These are phyloP conservation scores for Paramacrobiotus metropolitanus DNA, from an alignment of 1,140 invertebrate genomes.

Conservation along the genomic window DNA sequence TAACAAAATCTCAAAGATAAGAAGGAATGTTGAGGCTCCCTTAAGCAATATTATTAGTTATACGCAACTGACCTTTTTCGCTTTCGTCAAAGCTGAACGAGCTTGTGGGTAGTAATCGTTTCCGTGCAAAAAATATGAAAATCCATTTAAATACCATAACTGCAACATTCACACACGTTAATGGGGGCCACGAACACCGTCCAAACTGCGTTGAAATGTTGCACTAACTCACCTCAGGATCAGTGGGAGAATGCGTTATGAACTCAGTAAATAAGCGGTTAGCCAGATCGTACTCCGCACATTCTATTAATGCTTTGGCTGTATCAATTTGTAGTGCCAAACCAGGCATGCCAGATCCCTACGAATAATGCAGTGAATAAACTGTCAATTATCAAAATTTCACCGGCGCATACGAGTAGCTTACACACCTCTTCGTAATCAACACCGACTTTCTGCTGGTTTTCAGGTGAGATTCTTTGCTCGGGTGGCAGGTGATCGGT, in stretches of 20 bases:
- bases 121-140: constrained; percentile 21
- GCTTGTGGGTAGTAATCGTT: constrained; percentile 21
- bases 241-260: not conserved
- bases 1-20: not conserved
- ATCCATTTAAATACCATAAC: constrained; percentile 18
- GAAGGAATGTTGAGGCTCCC: not conserved
- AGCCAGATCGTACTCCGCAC: constrained; percentile 21
- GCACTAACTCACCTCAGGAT: constrained; percentile 5
- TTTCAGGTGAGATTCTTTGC: too few relatives aligned
- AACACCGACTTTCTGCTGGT: too few relatives aligned
- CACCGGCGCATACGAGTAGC: too few relatives aligned
- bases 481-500: too few relatives aligned
- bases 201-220: constrained; percentile 16
- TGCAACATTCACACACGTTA: constrained; percentile 21
- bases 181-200: constrained; percentile 19
- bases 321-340: constrained; percentile 13
- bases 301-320: constrained; percentile 21
- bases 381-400: constrained; percentile 4
- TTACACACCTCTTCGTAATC: constrained; percentile 10
- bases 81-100: constrained; percentile 21
- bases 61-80: constrained; percentile 18
- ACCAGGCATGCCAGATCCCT: constrained; percentile 6
- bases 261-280: not conserved
- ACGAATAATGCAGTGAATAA: constrained; percentile 10
- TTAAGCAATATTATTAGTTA: too few relatives aligned